phyloP scores from a whole-genome alignment of 1,140 invertebrate species.

The Sesamia nonagrioides region DNA sequence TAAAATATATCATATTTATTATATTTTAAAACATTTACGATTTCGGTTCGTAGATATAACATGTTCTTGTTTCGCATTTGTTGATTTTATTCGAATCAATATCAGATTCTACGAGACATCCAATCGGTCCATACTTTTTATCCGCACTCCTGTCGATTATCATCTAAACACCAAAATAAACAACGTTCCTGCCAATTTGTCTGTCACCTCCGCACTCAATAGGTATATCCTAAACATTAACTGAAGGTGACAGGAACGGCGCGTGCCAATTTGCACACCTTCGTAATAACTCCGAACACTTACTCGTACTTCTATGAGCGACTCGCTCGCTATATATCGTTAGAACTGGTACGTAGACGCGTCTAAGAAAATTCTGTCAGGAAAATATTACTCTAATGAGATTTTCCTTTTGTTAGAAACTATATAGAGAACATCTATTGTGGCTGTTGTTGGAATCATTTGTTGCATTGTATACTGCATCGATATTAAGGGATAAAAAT shows the following conservation, averaged over 20 bases:
- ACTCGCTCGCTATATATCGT: neutral
- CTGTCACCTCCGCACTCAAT: neutral
- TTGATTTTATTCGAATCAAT: neutral
- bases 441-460: neutral
- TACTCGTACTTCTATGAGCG: neutral
- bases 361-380: neutral
- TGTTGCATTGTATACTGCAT: neutral
- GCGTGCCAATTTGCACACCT: slow-evolving; percentile 7
- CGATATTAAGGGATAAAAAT: neutral
- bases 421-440: too few species aligned
- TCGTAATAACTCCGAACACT: neutral
- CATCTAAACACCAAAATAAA: neutral
- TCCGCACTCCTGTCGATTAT: neutral
- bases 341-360: too few species aligned
- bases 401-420: too few species aligned
- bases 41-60: neutral
- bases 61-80: neutral
- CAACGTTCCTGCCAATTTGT: neutral
- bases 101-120: too few species aligned
- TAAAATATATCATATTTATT: slow-evolving; percentile 16
- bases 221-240: neutral
- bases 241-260: neutral
- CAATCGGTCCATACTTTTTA: too few species aligned
- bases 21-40: slow-evolving; percentile 17
- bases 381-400: neutral